These are phyloP conservation scores for Ochropacha duplaris DNA, from an alignment of 2,888 invertebrate species.

Conservation along the genomic window DNA sequence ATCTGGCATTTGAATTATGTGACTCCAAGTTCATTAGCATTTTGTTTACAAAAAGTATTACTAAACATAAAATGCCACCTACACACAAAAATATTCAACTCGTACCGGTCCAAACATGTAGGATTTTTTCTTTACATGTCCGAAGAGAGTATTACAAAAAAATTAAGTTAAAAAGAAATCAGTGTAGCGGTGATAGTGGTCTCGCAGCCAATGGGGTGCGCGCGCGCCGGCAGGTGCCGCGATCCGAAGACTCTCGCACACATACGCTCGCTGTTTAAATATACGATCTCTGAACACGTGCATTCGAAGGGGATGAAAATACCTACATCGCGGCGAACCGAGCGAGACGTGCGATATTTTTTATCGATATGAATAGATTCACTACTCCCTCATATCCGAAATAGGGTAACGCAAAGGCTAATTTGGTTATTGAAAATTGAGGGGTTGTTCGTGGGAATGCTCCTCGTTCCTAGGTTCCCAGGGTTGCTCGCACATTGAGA, in stretches of 20 bases:
- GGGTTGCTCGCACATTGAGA: constrained; percentile 81
- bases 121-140: constrained; percentile 73
- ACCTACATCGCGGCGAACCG: constrained; percentile 36
- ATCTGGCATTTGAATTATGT: constrained; percentile 50
- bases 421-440: constrained; percentile 84
- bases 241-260: constrained; percentile 66
- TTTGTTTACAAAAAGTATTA: constrained; percentile 70
- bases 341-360: constrained; percentile 70
- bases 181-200: constrained; percentile 80
- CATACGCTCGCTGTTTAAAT: constrained; percentile 65
- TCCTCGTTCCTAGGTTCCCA: constrained; percentile 85
- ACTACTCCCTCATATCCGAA: constrained; percentile 82
- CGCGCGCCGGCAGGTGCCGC: constrained; percentile 76
- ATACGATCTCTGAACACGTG: constrained; percentile 81
- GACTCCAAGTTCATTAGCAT: constrained; percentile 65
- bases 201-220: constrained; percentile 75
- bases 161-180: constrained; percentile 79
- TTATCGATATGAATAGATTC: constrained; percentile 81
- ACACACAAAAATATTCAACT: constrained; percentile 72
- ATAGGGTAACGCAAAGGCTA: constrained; percentile 84
- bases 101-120: constrained; percentile 79
- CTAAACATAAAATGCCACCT: constrained; percentile 76
- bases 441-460: constrained; percentile 87
- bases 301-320: constrained; percentile 80
- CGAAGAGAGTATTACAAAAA: constrained; percentile 77